Percentiles rank a stretch among this genome's conserved stretches.
Conservation (phyloP, 2,113 vertebrate species). For the Chaetorhynchus papuensis region DNA sequence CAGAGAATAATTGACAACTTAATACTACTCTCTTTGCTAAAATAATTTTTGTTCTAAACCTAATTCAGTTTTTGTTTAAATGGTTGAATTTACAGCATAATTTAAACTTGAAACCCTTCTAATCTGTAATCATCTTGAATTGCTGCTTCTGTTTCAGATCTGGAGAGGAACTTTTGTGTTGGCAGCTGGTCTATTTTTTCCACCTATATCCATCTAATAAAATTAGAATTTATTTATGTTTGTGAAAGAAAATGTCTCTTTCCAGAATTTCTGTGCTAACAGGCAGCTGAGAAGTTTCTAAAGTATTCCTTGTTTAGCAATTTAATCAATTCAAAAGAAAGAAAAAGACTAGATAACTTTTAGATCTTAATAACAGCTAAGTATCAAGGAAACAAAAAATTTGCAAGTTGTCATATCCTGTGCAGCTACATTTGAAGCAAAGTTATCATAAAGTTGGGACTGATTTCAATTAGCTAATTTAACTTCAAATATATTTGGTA, state of each 20-base stretch:
- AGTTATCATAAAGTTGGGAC: not conserved
- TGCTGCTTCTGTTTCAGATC: not conserved
- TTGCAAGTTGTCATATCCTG: not conserved
- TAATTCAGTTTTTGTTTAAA: not conserved
- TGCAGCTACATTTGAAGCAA: not conserved
- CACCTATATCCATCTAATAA: not conserved
- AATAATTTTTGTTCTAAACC: not conserved
- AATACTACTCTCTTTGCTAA: not conserved
- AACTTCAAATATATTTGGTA: not conserved
- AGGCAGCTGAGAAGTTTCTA: not conserved
- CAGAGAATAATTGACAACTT: not conserved
- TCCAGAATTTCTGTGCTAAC: not conserved
- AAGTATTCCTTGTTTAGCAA: not conserved
- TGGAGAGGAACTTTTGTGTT: not conserved
- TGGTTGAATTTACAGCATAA: not conserved
- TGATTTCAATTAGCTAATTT: constrained; percentile 10
- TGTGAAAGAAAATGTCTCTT: not conserved
- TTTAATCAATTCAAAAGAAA: not conserved
- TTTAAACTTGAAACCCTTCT: not conserved
- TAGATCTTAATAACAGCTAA: not conserved
- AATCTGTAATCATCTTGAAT: not conserved
- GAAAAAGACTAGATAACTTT: not conserved
- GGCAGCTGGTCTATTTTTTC: not conserved
- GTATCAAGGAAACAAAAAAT: not conserved
- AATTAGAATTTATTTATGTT: not conserved